Evolutionary conservation across 2,113 vertebrate species (phyloP).

Genomic region (Ellobius talpinus): DNA sequence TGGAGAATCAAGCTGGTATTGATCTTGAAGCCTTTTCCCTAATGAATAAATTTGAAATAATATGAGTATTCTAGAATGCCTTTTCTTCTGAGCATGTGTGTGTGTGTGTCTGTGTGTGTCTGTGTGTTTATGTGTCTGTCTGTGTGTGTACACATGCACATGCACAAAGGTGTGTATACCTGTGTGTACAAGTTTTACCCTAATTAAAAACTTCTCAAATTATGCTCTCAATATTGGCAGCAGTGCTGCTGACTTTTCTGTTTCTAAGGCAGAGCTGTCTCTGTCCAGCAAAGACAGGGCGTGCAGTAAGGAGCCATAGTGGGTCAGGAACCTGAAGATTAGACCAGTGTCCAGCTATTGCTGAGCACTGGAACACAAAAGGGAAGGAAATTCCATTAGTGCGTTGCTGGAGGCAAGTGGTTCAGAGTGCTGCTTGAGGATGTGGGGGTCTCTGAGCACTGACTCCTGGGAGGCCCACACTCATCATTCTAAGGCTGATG

Average conservation of each 20-base stretch:
- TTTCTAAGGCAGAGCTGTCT: background rate
- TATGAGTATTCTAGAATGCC: background rate
- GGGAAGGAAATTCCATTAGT: slow-evolving; percentile 14
- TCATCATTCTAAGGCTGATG: slow-evolving; percentile 1
- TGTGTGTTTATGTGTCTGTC: too few species aligned
- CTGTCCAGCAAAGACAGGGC: background rate
- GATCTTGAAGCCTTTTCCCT: background rate
- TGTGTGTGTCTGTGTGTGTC: background rate
- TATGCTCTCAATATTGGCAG: background rate
- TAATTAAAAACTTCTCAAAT: slow-evolving; percentile 5
- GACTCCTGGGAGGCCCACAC: slow-evolving; percentile 7
- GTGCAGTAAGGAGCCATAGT: background rate
- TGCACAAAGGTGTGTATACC: background rate
- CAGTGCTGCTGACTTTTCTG: background rate
- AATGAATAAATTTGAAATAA: background rate
- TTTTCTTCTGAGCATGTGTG: background rate
- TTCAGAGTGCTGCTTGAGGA: background rate
- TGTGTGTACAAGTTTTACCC: background rate
- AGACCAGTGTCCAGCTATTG: background rate
- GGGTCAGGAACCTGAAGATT: background rate
- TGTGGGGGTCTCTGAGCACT: background rate
- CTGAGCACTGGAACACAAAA: slow-evolving; percentile 52
- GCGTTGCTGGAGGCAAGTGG: slow-evolving; percentile 29
- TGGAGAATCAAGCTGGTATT: background rate
- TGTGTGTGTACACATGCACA: background rate